Conservation (phyloP, 2,888 invertebrate species). For the Galeopsomyia nigrocyanea region DNA sequence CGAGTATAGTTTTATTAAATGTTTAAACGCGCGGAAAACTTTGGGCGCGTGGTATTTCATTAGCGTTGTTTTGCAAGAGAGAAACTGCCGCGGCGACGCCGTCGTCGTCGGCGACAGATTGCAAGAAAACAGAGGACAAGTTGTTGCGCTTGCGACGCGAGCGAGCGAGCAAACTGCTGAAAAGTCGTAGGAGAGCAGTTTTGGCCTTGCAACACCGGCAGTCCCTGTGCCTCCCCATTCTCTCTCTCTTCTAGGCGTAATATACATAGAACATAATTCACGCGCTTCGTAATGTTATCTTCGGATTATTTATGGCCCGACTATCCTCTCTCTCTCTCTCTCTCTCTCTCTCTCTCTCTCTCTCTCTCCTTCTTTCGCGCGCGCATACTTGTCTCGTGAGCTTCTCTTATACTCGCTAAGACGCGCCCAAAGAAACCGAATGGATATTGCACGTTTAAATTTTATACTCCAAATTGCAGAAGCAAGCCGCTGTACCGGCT, state of each 20-base stretch:
- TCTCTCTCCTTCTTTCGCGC: neutral
- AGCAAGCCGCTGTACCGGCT: conserved; percentile 36
- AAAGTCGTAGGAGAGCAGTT: conserved; percentile 34
- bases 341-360: neutral
- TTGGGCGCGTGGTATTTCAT: too few relatives aligned
- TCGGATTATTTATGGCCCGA: conserved; percentile 55
- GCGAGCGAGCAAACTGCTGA: conserved; percentile 22
- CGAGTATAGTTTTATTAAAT: neutral
- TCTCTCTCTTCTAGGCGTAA: conserved; percentile 50
- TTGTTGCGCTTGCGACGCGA: neutral
- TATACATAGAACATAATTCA: conserved; percentile 56
- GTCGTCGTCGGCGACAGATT: conserved; percentile 25
- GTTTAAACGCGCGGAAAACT: neutral
- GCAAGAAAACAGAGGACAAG: conserved; percentile 21
- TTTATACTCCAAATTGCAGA: conserved; percentile 53
- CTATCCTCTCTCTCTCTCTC: neutral
- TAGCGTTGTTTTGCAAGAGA: too few relatives aligned
- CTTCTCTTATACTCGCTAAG: neutral
- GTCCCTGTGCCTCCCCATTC: conserved; percentile 27
- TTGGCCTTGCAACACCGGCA: conserved; percentile 45
- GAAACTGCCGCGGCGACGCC: neutral
- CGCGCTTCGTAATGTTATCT: conserved; percentile 57
- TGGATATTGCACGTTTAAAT: conserved; percentile 53
- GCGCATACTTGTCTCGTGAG: neutral
- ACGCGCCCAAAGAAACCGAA: conserved; percentile 36